Evolutionary conservation across 2,113 vertebrate genomes (phyloP).

Genomic region (Seriola rivoliana): DNA sequence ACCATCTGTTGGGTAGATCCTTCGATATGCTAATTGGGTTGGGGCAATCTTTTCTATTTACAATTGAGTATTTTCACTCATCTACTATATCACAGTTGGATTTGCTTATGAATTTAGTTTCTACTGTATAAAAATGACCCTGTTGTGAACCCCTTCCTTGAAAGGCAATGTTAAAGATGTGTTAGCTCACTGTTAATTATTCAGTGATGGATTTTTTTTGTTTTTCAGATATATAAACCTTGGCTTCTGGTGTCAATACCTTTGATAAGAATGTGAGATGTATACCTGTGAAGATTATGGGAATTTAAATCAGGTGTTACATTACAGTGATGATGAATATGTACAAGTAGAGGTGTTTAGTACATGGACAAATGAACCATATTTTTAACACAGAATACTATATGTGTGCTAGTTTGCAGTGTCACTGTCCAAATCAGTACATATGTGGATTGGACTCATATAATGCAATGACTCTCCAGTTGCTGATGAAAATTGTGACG

Average conservation of each 20-base stretch:
- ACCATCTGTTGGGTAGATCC: slow-evolving; percentile 75
- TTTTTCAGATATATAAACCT: not conserved
- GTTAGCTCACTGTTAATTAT: not conserved
- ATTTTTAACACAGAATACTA: not conserved
- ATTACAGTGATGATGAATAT: not conserved
- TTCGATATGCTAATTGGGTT: slow-evolving; percentile 68
- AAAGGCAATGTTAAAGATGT: not conserved
- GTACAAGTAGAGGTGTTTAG: not conserved
- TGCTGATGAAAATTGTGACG: not conserved
- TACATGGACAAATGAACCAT: not conserved
- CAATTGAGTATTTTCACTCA: slow-evolving; percentile 24
- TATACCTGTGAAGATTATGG: not conserved
- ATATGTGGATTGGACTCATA: not conserved
- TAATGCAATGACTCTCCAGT: no score
- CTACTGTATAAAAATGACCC: not conserved
- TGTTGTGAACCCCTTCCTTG: not conserved
- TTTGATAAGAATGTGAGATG: not conserved
- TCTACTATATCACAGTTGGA: slow-evolving; percentile 29
- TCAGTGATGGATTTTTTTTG: not conserved
- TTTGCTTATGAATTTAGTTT: slow-evolving; percentile 13
- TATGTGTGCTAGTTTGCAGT: not conserved
- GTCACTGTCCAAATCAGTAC: not conserved
- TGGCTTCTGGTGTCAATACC: no score
- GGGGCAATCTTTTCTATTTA: slow-evolving; percentile 58
- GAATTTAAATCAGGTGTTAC: not conserved